A percentile compares a stretch with the other conserved stretches of the same genome.
Evolutionary conservation across 1,140 invertebrate species (phyloP).

Genomic region (Drosophila trapezifrons): DNA sequence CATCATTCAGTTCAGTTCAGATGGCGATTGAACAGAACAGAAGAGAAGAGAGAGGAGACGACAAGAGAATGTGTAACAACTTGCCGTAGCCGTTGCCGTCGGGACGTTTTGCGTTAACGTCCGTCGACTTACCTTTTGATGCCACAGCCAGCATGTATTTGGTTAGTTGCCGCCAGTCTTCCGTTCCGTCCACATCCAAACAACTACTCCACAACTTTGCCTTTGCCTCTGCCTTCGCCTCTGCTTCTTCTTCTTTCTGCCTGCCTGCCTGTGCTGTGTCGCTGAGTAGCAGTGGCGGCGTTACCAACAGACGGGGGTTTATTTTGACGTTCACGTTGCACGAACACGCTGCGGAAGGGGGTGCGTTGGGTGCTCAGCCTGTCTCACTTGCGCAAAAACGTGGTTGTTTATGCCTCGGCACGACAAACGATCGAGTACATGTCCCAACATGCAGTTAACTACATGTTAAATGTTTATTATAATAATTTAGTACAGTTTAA

Average conservation of each 20-base stretch:
- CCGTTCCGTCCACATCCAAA: conserved; percentile 78
- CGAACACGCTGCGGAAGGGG: conserved; percentile 37
- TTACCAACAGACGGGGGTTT: conserved; percentile 11
- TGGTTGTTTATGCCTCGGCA: background rate
- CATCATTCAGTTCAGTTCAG: conserved; percentile 40
- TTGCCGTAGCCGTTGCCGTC: conserved; percentile 15
- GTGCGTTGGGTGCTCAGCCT: conserved; percentile 3
- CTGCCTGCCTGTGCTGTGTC: conserved; percentile 34
- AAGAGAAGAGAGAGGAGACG: conserved; percentile 17
- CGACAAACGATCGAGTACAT: background rate
- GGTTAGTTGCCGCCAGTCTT: conserved; percentile 78
- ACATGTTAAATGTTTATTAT: background rate
- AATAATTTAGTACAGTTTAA: too few species aligned
- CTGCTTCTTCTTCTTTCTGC: conserved; percentile 32
- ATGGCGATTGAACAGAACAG: conserved; percentile 34
- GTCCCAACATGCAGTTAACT: background rate
- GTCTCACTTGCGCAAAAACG: background rate
- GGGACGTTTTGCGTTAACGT: conserved; percentile 19
- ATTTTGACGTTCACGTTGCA: conserved; percentile 12
- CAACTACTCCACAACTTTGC: conserved; percentile 73
- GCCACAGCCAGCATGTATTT: conserved; percentile 38
- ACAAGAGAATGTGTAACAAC: conserved; percentile 28
- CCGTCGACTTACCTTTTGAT: conserved; percentile 27
- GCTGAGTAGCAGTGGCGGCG: conserved; percentile 58
- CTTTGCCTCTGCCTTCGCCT: conserved; percentile 36